Evolutionary conservation across 2,888 invertebrate species (phyloP).

Genomic region (Leptarthrus brevirostris): DNA sequence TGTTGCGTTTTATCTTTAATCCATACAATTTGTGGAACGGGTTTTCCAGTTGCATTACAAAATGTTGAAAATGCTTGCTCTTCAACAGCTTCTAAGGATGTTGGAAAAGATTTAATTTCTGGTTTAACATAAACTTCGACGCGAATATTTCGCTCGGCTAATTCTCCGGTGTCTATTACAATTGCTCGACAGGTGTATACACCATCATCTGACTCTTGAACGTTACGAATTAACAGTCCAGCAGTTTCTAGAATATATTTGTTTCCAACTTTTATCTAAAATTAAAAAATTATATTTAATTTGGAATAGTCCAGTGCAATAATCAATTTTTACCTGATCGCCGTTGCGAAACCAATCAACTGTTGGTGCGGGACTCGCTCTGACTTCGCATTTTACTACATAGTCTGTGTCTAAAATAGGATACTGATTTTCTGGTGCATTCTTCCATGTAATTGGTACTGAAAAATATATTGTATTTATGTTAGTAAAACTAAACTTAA

Average conservation of each 20-base stretch:
- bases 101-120: constrained; percentile 74
- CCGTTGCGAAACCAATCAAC: constrained; percentile 88
- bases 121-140: constrained; percentile 85
- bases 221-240: constrained; percentile 80
- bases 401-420: constrained; percentile 82
- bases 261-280: constrained; percentile 75
- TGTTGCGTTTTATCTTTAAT: constrained; percentile 78
- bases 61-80: constrained; percentile 80
- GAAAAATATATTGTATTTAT: constrained; percentile 53
- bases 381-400: constrained; percentile 84
- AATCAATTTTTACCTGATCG: constrained; percentile 68
- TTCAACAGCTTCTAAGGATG: constrained; percentile 78
- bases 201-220: constrained; percentile 86
- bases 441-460: constrained; percentile 89
- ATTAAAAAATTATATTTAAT: too few species aligned
- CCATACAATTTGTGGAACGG: constrained; percentile 86
- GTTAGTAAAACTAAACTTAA: too few species aligned
- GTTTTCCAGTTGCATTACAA: constrained; percentile 86
- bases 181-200: constrained; percentile 89
- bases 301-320: constrained; percentile 5
- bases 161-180: constrained; percentile 83
- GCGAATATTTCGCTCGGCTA: constrained; percentile 80
- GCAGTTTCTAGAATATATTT: constrained; percentile 80
- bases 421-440: constrained; percentile 86
- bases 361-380: constrained; percentile 85